Percentiles rank a stretch among this genome's conserved stretches.
Conservation (phyloP, 2,113 vertebrate genomes). For the Zootoca vivipara region DNA sequence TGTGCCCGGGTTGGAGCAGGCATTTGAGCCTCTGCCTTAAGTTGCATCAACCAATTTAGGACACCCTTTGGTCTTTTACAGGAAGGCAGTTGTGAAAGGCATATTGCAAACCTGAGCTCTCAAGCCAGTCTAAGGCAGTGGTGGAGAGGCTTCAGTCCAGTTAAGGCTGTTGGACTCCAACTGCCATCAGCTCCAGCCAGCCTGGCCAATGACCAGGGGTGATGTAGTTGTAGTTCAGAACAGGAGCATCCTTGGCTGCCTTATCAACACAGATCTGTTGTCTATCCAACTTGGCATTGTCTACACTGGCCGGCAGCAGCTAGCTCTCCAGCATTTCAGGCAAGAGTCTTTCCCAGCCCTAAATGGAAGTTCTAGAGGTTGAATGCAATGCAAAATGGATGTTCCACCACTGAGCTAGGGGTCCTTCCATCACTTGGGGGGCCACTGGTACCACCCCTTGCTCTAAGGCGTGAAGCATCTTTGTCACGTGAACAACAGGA, state of each 20-base stretch:
- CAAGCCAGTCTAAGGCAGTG: neutral
- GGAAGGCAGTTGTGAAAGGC: neutral
- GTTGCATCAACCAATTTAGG: neutral
- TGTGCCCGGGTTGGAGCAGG: fast-evolving
- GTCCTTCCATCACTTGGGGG: neutral
- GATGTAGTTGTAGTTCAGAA: too few relatives aligned
- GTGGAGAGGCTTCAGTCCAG: neutral
- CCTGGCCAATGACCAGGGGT: neutral
- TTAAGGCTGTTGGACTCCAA: neutral
- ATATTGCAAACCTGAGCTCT: neutral
- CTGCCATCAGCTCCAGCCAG: neutral
- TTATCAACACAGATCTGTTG: too few relatives aligned
- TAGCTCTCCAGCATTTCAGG: too few relatives aligned
- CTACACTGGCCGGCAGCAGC: too few relatives aligned
- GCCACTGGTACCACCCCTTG: neutral
- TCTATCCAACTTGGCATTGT: too few relatives aligned
- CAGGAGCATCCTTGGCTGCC: too few relatives aligned
- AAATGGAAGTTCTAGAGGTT: too few relatives aligned
- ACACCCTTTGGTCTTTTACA: neutral
- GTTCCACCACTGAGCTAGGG: neutral
- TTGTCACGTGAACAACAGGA: neutral
- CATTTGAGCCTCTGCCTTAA: neutral
- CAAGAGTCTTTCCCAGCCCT: too few relatives aligned
- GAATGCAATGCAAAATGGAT: too few relatives aligned
- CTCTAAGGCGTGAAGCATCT: neutral